phyloP scores from a whole-genome alignment of 1,140 invertebrate species.

The Pogonomyrmex californicus region DNA sequence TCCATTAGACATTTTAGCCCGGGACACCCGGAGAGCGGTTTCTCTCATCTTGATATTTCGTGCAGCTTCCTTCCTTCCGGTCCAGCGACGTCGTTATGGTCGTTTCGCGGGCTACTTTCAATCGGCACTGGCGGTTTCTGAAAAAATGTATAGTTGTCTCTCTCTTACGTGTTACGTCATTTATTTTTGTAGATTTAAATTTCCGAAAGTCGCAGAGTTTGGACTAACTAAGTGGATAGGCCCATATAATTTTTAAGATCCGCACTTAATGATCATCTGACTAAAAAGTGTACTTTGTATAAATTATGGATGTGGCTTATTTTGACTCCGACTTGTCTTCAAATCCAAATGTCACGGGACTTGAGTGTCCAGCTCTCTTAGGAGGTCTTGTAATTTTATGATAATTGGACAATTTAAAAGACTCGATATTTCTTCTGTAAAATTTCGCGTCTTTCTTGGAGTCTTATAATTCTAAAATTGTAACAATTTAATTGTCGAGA shows the following conservation, averaged over 20 bases:
- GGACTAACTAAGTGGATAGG: background rate
- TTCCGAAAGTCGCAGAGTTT: background rate
- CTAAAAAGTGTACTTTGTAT: background rate
- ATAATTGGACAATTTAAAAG: background rate
- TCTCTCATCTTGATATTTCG: constrained; percentile 2
- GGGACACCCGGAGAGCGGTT: constrained; percentile 78
- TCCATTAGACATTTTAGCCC: constrained; percentile 80
- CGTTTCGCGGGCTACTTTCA: constrained; percentile 59
- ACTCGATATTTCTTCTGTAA: background rate
- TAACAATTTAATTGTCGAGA: background rate
- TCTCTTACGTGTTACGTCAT: background rate
- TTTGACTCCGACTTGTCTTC: background rate
- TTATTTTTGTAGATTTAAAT: background rate
- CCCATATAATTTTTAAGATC: background rate
- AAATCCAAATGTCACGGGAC: background rate
- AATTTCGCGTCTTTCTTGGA: background rate
- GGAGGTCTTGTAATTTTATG: background rate
- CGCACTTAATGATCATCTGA: background rate
- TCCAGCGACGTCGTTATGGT: constrained; percentile 59
- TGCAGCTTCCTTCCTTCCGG: constrained; percentile 57
- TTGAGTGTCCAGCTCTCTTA: background rate
- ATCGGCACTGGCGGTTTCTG: background rate
- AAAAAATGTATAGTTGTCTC: constrained; percentile 54
- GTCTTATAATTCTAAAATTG: background rate
- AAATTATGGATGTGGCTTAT: background rate